A percentile compares a stretch with the other conserved stretches of the same genome.
phyloP scores from a whole-genome alignment of 2,888 invertebrate genomes.

The Lordiphosa andalusiaca region DNA sequence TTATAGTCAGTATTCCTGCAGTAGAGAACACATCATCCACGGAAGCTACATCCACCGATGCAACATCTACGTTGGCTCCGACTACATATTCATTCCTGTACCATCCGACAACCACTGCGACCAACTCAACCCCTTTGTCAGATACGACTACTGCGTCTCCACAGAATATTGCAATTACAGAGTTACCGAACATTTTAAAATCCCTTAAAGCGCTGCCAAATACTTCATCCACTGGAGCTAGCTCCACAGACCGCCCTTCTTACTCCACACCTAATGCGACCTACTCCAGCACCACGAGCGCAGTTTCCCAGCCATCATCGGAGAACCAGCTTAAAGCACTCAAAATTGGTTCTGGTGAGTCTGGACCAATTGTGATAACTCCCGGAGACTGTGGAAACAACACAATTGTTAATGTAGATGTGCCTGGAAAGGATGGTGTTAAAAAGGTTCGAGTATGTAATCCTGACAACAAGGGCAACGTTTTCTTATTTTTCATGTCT shows the following conservation, averaged over 20 bases:
- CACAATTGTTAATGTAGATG: constrained; percentile 2
- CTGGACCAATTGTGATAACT: neutral
- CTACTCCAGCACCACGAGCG: no score
- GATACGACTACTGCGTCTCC: constrained; percentile 10
- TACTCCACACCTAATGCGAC: no score
- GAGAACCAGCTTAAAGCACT: no score
- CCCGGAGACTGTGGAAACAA: neutral
- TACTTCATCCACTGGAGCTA: neutral
- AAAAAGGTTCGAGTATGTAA: constrained; percentile 1
- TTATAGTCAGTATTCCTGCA: no score
- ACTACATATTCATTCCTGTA: neutral
- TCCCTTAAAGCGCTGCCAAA: constrained; percentile 1
- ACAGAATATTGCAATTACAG: constrained; percentile 1
- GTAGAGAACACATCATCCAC: no score
- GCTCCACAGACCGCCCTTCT: no score
- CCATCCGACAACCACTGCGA: neutral
- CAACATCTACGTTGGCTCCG: neutral
- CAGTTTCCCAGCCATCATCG: neutral
- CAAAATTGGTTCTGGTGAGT: no score
- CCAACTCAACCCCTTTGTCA: neutral
- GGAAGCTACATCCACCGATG: no score
- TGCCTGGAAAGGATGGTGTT: constrained; percentile 2
- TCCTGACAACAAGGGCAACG: neutral
- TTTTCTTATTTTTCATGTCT: neutral
- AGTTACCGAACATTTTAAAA: neutral